A percentile compares a stretch with the other conserved stretches of the same genome.
Evolutionary conservation across 2,888 invertebrate species (phyloP).

Genomic region (Idaea biselata): DNA sequence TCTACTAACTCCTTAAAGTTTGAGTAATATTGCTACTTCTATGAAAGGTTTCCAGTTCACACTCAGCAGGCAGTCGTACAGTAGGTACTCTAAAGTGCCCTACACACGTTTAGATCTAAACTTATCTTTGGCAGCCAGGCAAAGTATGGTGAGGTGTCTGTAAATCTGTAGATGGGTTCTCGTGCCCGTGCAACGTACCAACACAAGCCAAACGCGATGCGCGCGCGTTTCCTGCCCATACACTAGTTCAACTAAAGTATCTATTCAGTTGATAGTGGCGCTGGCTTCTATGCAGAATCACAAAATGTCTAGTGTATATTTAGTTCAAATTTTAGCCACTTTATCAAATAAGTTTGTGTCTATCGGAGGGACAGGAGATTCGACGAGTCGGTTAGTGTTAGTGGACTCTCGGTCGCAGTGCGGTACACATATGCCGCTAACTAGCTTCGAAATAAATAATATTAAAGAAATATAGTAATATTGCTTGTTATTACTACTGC

Average conservation of each 20-base stretch:
- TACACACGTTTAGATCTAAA: too few relatives aligned
- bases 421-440: constrained; percentile 13
- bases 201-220: neutral
- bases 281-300: neutral
- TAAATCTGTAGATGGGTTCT: neutral
- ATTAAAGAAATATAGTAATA: neutral
- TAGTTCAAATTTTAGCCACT: neutral
- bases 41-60: neutral
- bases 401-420: constrained; percentile 35
- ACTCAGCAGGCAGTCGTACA: neutral
- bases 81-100: neutral
- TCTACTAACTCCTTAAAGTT: too few relatives aligned
- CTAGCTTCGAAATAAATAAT: neutral
- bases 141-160: neutral
- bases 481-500: neutral
- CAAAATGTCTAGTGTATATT: neutral
- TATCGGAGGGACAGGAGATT: constrained; percentile 41
- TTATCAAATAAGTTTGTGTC: constrained; percentile 10
- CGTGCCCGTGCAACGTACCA: neutral
- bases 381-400: constrained; percentile 37
- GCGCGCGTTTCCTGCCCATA: neutral
- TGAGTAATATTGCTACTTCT: too few relatives aligned
- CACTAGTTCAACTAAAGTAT: constrained; percentile 8
- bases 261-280: constrained; percentile 26
- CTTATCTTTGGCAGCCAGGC: neutral